Base-by-base conservation (phyloP, 2,797 vertebrate species). In the Lycodopsis pacificus region DNA sequence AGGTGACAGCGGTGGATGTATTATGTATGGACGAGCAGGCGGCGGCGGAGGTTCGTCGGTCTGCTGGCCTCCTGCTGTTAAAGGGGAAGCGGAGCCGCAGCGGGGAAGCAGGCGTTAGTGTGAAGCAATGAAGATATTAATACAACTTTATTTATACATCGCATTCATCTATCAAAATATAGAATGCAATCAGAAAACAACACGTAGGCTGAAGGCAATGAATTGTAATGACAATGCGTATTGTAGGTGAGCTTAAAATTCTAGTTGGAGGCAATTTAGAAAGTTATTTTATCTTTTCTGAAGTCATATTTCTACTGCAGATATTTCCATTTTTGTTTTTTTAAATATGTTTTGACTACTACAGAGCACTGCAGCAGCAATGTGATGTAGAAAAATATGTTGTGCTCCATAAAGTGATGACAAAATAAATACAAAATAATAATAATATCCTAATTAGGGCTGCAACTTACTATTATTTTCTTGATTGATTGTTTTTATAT, bases 21-120 rank as follows among this genome's bases (percentile, higher is more conserved):
- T 81, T 75, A 80, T 85, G 78, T 34, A 80, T 78, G 73, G 57
- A 4, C 0, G 32, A 32, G 20, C 53, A 76, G 72, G 25, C 36
- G 14, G 17, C 5, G 14, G n/a, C 5, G 10, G 61, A 15, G 13
- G 20, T 38, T 14, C 8, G 59, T 27, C 9, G 32, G 42, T 6
- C 53, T 53, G 27, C 9, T 10, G 58, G 12, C 34, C n/a, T 40
- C 36, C 58, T 17, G 61, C 68, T 71, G 40, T 30, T 51, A 0
- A 25, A 9, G 7, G 8, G 36, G 58, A 30, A 2, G 61, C 5
- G 38, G 65, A 2, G 20, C 7, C 20, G n/a, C 20, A 22, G 30
- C 32, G 25, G 40, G 3, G n/a, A 19, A n/a, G 32, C 48, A 61
- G 14, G 22, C 22, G 36, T 17, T 30, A 4, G 48, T 6, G 7